Evolutionary conservation across 2,888 invertebrate genomes (phyloP).

Genomic region (Stenurella melanura): DNA sequence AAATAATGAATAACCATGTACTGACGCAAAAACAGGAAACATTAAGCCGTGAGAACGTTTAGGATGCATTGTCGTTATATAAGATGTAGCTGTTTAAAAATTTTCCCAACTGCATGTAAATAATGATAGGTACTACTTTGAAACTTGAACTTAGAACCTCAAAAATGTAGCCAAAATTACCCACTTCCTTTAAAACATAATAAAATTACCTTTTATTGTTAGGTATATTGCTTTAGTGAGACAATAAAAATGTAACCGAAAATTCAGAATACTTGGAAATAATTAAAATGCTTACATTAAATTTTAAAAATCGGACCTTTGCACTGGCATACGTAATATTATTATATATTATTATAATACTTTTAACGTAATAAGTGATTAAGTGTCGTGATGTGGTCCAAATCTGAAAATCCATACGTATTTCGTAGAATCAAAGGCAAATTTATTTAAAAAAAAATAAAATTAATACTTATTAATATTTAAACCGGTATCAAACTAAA

Average conservation of each 20-base stretch:
- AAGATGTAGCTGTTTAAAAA: slow-evolving; percentile 32
- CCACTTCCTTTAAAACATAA: neutral
- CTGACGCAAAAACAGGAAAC: slow-evolving; percentile 50
- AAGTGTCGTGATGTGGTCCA: too few species aligned
- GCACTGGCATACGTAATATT: too few species aligned
- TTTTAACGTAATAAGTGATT: too few species aligned
- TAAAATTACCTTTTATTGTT: neutral
- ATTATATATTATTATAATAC: too few species aligned
- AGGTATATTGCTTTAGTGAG: neutral
- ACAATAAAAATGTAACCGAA: neutral
- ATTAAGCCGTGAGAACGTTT: slow-evolving; percentile 47
- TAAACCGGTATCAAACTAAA: too few species aligned
- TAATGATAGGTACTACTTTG: neutral
- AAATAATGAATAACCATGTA: slow-evolving; percentile 43
- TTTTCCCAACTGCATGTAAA: slow-evolving; percentile 20
- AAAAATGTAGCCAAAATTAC: neutral
- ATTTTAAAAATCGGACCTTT: neutral
- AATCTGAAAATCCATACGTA: too few species aligned
- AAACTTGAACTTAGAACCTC: slow-evolving; percentile 2
- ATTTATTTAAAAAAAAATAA: too few species aligned
- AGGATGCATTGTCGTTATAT: slow-evolving; percentile 36
- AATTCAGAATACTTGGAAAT: neutral
- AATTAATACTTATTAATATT: too few species aligned
- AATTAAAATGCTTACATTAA: neutral
- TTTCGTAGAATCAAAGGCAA: too few species aligned